Base-by-base conservation (phyloP, 1,140 invertebrate species). In the Lepidostoma basale region DNA sequence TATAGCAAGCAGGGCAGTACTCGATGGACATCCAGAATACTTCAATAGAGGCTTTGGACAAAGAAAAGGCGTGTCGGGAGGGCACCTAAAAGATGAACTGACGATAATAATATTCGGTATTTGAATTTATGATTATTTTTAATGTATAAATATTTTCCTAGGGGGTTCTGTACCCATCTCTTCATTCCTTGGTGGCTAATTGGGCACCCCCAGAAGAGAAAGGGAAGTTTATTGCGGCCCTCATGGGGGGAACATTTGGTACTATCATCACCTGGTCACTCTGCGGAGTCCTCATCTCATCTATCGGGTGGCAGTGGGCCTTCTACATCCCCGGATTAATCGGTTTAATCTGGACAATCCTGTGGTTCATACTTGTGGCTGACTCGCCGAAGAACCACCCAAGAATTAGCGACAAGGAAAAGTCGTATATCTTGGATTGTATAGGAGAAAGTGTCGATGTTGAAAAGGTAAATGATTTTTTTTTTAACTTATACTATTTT, bases 171-270 rank as follows among this genome's bases (percentile, higher is more conserved):
- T 92, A 91, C 83, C 90, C 90, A 5, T 85, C 88, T 10, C 80
- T 90, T 12, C 90, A 91, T 69, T 88, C 84, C 25, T 78, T 92
- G 73, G 88, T 92, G 25, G 89, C 89, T 0, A 83, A 86, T 73
- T 92, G 90, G 90, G 87, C 88, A 0, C 90, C 90, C 8, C 89
- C 90, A n/a, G 84, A 84, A 14, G 90, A 92, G 74, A 91, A 90
- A 76, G 90, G 90, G 49, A 90, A 90, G 79, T 92, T 92, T 74
- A 84, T 90, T 0, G 89, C 88, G 74, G 87, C 88, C 10, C 83
- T 91, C 75, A 83, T 89, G 88, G 90, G 90, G 6, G 90, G 90
- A 3, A 88, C 90, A 0, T 87, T 93, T 20, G 92, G 92, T 20
- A 92, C 90, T 0, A 87, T 92, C 0, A 84, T 93, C 14, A 90